Conservation (phyloP, 92 coral and sea anemone genomes). For the Pocillopora grandis region DNA sequence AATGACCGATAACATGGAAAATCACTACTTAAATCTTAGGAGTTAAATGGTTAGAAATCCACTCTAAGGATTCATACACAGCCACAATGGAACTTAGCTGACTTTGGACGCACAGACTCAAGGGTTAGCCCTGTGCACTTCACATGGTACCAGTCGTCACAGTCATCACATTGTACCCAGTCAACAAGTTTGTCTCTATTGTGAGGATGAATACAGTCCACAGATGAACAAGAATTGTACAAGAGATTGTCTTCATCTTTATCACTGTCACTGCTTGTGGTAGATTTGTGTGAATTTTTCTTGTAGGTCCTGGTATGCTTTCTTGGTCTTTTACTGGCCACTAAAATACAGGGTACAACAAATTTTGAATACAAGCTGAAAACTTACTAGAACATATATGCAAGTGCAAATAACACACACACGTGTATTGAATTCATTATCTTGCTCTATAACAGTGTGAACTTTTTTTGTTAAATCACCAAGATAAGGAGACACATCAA, state of each 20-base stretch:
- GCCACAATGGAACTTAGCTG: conserved; percentile 86
- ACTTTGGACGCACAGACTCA: conserved; percentile 58
- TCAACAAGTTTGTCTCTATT: conserved; percentile 59
- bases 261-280: not conserved
- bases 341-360: not conserved
- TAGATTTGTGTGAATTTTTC: not conserved
- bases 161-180: conserved; percentile 95
- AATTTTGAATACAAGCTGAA: not conserved
- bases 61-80: conserved; percentile 45
- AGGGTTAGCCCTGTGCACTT: conserved; percentile 82
- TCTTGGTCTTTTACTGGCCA: conserved; percentile 16
- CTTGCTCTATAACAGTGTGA: too few species aligned
- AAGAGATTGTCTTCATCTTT: conserved; percentile 11
- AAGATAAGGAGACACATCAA: too few species aligned
- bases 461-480: too few species aligned
- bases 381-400: too few species aligned
- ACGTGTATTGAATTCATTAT: too few species aligned
- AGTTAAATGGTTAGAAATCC: too few species aligned
- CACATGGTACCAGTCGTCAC: conserved; percentile 88
- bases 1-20: too few species aligned
- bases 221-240: conserved; percentile 67
- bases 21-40: too few species aligned
- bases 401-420: too few species aligned
- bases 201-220: conserved; percentile 78
- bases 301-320: not conserved